Percentiles rank a stretch among this genome's conserved stretches.
Evolutionary conservation across 2,888 invertebrate genomes (phyloP).

Genomic region (Seira sanloemensis): DNA sequence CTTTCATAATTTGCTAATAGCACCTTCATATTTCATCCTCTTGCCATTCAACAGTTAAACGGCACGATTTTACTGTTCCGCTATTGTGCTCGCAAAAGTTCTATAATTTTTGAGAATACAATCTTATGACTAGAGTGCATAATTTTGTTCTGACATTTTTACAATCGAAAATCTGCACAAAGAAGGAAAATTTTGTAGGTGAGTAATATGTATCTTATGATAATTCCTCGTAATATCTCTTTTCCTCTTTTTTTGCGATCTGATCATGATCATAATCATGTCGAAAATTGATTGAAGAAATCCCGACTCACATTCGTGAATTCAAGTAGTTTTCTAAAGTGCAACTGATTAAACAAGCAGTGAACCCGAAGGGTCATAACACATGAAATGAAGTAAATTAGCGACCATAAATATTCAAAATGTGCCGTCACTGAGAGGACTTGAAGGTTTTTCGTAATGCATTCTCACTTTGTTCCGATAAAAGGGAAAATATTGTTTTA

Average conservation of each 20-base stretch:
- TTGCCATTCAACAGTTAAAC: neutral
- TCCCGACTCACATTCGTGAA: neutral
- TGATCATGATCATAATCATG: neutral
- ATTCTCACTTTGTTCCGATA: neutral
- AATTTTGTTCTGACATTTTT: neutral
- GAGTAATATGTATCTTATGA: neutral
- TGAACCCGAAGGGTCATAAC: constrained; percentile 16
- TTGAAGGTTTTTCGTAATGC: constrained; percentile 30
- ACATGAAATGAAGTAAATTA: constrained; percentile 38
- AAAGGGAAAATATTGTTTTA: neutral
- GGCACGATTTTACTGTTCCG: neutral
- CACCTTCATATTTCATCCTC: neutral
- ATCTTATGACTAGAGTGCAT: no score
- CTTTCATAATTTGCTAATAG: neutral
- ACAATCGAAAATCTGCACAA: neutral
- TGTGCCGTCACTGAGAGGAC: constrained; percentile 17
- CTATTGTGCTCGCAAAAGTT: neutral
- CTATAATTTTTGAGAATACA: neutral
- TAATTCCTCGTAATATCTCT: neutral
- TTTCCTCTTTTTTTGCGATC: neutral
- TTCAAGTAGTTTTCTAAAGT: neutral
- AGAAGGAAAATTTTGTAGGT: neutral
- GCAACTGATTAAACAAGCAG: constrained; percentile 15
- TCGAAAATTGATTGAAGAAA: neutral
- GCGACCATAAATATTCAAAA: constrained; percentile 52